A percentile compares a stretch with the other conserved stretches of the same genome.
Evolutionary conservation across 1,140 invertebrate genomes (phyloP).

Genomic region (Drosophila melanogaster): DNA sequence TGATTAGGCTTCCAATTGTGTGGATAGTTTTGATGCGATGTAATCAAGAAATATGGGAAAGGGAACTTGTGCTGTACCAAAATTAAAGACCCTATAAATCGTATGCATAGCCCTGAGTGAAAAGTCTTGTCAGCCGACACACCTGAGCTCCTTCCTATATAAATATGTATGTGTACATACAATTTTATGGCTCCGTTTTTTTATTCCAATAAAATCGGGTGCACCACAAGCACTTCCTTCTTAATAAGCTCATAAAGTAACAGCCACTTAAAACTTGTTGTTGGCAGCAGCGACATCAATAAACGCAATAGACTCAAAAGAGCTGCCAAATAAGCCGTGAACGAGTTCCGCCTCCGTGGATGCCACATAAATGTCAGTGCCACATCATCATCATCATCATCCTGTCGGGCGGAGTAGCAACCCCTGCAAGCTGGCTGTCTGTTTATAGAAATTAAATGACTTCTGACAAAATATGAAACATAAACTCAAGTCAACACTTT

Average conservation of each 20-base stretch:
- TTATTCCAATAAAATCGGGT: conserved; percentile 17
- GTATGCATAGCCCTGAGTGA: conserved; percentile 12
- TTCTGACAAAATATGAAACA: conserved; percentile 42
- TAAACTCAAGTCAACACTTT: conserved; percentile 47
- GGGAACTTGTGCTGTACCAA: background rate
- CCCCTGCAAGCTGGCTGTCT: conserved; percentile 21
- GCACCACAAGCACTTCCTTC: conserved; percentile 28
- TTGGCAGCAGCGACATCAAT: conserved; percentile 32
- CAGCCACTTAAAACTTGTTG: conserved; percentile 52
- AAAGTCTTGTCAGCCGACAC: conserved; percentile 32
- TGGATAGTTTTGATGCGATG: conserved; percentile 33
- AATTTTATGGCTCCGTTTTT: conserved; percentile 39
- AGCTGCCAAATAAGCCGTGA: conserved; percentile 51
- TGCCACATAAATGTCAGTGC: conserved; percentile 48
- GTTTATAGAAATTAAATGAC: conserved; percentile 42
- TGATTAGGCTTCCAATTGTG: conserved; percentile 38
- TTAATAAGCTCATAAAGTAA: conserved; percentile 50
- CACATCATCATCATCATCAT: conserved; percentile 28
- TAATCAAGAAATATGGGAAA: background rate
- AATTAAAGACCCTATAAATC: conserved; percentile 13
- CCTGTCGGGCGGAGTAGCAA: background rate
- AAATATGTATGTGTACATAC: no score
- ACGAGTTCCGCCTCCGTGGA: conserved; percentile 40
- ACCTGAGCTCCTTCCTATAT: conserved; percentile 45
- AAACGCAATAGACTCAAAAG: conserved; percentile 25